A percentile compares a stretch with the other conserved stretches of the same genome.
Conservation (phyloP, 2,888 invertebrate genomes). For the Hirtodrosophila cameraria region DNA sequence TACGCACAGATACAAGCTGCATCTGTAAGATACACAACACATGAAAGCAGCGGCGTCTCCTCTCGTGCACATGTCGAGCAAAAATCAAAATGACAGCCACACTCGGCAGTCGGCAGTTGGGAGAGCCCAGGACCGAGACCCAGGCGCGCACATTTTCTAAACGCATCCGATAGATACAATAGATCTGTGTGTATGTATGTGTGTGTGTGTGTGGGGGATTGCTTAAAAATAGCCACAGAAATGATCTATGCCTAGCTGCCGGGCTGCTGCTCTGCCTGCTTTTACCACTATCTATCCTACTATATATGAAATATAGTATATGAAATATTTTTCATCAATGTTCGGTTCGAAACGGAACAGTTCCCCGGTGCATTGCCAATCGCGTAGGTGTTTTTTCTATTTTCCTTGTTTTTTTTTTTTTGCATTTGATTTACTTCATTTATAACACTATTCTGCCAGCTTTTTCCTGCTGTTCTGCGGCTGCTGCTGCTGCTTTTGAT, state of each 20-base stretch:
- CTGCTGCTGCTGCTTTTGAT: slow-evolving; percentile 7
- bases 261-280: slow-evolving; percentile 28
- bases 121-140: slow-evolving; percentile 24
- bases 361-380: slow-evolving; percentile 30
- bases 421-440: slow-evolving; percentile 60
- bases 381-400: slow-evolving; percentile 47
- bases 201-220: slow-evolving; percentile 32
- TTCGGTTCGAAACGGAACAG: slow-evolving; percentile 23
- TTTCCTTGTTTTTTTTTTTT: slow-evolving; percentile 2
- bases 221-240: slow-evolving; percentile 67
- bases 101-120: slow-evolving; percentile 4
- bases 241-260: slow-evolving; percentile 64
- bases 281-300: slow-evolving; percentile 24
- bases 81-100: slow-evolving; percentile 71
- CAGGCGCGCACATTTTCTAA: slow-evolving; percentile 37
- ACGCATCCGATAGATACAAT: slow-evolving; percentile 55
- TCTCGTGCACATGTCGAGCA: slow-evolving; percentile 63
- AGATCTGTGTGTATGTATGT: slow-evolving; percentile 11
- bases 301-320: too few species aligned
- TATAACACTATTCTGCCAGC: slow-evolving; percentile 62
- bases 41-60: slow-evolving; percentile 57
- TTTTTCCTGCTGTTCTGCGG: slow-evolving; percentile 30
- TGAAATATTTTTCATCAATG: slow-evolving; percentile 64
- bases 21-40: slow-evolving; percentile 44
- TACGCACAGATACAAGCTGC: slow-evolving; percentile 30